Percentiles rank a stretch among this genome's conserved stretches.
These are phyloP conservation scores for Pterocles burchelli DNA, from an alignment of 2,113 vertebrate species.

Conservation along the genomic window DNA sequence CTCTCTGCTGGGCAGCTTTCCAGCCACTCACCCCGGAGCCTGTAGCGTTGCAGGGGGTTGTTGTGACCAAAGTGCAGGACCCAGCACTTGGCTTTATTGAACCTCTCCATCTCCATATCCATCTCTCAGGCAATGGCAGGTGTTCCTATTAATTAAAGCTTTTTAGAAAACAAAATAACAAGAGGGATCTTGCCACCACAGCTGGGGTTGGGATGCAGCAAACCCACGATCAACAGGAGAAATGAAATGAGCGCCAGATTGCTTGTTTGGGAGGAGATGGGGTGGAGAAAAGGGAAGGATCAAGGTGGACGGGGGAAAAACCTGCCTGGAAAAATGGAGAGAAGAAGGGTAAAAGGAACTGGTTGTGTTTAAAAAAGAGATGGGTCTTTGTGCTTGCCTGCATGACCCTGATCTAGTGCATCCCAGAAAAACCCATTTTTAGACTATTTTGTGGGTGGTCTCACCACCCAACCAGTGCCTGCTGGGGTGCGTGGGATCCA, in stretches of 20 bases:
- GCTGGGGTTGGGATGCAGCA: not conserved
- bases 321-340: not conserved
- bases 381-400: not conserved
- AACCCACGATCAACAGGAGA: not conserved
- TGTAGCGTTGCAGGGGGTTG: too few relatives aligned
- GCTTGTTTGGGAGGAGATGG: not conserved
- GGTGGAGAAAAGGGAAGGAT: not conserved
- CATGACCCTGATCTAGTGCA: not conserved
- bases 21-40: too few relatives aligned
- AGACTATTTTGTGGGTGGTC: not conserved
- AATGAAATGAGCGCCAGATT: not conserved
- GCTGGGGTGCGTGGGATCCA: too few relatives aligned
- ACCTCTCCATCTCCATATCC: not conserved
- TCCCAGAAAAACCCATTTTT: not conserved
- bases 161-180: not conserved
- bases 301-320: accelerated
- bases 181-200: not conserved
- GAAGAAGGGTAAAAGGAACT: not conserved
- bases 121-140: not conserved
- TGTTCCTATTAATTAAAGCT: not conserved
- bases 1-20: too few relatives aligned
- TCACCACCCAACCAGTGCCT: not conserved
- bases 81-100: too few relatives aligned
- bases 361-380: not conserved
- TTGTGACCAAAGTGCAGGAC: too few relatives aligned